Conservation (phyloP, 2,888 invertebrate species). For the Cinara cedri region DNA sequence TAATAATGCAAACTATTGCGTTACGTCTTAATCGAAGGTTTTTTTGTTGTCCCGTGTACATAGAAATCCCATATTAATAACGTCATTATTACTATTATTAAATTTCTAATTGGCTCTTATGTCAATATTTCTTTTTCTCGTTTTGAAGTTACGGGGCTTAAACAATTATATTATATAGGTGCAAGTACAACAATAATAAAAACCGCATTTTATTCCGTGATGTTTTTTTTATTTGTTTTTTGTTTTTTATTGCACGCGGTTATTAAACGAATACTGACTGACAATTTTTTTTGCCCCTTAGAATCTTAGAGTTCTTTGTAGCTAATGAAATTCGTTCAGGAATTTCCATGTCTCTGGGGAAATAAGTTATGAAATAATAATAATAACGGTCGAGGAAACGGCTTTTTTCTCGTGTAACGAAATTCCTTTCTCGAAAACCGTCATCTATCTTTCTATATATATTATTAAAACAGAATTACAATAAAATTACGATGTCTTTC, state of each 20-base stretch:
- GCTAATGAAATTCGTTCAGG: conserved; percentile 38
- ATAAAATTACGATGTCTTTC: conserved; percentile 7
- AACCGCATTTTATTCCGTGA: too few species aligned
- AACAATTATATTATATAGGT: too few species aligned
- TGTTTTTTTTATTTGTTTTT: too few species aligned
- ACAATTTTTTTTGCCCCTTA: neutral
- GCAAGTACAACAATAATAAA: too few species aligned
- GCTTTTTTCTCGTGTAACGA: neutral
- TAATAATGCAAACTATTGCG: too few species aligned
- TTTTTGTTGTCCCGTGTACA: too few species aligned
- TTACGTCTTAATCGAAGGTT: too few species aligned
- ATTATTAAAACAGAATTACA: conserved; percentile 2
- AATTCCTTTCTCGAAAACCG: conserved; percentile 17
- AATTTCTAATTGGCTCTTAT: too few species aligned
- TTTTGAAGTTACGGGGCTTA: too few species aligned
- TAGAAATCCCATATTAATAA: too few species aligned
- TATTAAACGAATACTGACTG: conserved; percentile 3
- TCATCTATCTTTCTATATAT: conserved; percentile 10
- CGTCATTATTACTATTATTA: too few species aligned
- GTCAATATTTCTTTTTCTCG: too few species aligned
- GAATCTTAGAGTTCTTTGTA: neutral
- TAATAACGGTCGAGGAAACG: conserved; percentile 31
- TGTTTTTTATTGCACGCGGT: neutral
- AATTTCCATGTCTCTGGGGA: conserved; percentile 31
- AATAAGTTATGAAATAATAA: conserved; percentile 33